Conservation (phyloP, 2,113 vertebrate species). For the Leptosomus discolor region DNA sequence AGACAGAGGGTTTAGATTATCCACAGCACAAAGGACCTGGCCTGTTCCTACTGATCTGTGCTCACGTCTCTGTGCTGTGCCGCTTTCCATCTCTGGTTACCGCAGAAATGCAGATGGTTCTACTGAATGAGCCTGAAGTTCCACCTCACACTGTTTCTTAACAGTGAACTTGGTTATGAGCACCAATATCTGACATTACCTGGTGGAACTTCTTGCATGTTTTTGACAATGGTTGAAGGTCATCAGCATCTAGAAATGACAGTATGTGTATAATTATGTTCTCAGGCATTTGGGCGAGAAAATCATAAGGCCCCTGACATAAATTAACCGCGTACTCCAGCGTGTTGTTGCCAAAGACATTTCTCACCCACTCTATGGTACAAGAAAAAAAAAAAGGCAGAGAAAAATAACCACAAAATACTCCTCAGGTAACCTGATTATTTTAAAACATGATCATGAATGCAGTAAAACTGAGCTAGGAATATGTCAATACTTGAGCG, state of each 20-base stretch:
- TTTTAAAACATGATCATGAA: not conserved
- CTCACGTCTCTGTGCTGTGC: not conserved
- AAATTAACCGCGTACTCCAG: conserved; percentile 16
- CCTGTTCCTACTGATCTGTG: not conserved
- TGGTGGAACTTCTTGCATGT: conserved; percentile 31
- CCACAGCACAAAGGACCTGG: not conserved
- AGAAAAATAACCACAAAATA: not conserved
- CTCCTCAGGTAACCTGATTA: not conserved
- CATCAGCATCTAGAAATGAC: conserved; percentile 28
- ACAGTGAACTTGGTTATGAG: not conserved
- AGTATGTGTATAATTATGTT: not conserved
- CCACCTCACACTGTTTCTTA: not conserved
- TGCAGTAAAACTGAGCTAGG: not conserved
- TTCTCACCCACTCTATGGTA: not conserved
- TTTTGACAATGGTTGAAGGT: conserved; percentile 41
- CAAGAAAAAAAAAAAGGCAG: not conserved
- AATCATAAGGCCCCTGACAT: conserved; percentile 8
- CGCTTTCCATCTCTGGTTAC: not conserved
- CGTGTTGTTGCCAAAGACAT: conserved; percentile 12
- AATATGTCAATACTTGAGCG: not conserved
- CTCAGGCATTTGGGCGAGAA: conserved; percentile 17
- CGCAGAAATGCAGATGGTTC: not conserved
- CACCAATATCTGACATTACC: not conserved
- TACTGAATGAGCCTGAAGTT: not conserved
- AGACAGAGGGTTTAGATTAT: not conserved